Evolutionary conservation across 2,113 vertebrate species (phyloP).

Genomic region (Coreoperca whiteheadi): DNA sequence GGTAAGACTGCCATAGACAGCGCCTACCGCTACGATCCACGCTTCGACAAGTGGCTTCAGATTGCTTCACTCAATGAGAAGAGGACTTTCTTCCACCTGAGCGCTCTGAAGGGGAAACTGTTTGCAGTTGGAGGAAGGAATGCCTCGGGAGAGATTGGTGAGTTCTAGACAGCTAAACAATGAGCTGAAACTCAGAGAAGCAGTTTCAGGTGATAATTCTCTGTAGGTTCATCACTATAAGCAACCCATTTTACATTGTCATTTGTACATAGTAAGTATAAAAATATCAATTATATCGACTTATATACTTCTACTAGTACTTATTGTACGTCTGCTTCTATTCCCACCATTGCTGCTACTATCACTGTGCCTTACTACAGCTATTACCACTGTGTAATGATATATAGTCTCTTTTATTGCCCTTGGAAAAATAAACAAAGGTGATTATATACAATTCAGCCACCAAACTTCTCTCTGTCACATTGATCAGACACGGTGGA

Average conservation of each 20-base stretch:
- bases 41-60: constrained; percentile 87
- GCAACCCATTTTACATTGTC: neutral
- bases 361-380: too few species aligned
- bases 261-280: neutral
- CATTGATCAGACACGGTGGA: constrained; percentile 81
- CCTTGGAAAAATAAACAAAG: neutral
- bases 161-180: constrained; percentile 17
- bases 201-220: neutral
- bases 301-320: neutral
- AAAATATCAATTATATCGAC: neutral
- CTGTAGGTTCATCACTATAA: neutral
- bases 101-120: constrained; percentile 84
- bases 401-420: neutral
- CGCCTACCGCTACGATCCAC: constrained; percentile 86
- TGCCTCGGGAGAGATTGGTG: constrained; percentile 85
- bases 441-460: neutral
- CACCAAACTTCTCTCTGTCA: neutral
- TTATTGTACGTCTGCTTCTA: too few species aligned
- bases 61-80: constrained; percentile 87
- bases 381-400: neutral
- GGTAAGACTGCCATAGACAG: constrained; percentile 88
- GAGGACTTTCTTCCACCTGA: constrained; percentile 88
- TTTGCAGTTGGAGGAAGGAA: constrained; percentile 87
- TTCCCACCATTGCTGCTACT: too few species aligned
- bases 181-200: neutral